phyloP scores from a whole-genome alignment of 2,797 vertebrate species.

The Acropternis orthonyx region DNA sequence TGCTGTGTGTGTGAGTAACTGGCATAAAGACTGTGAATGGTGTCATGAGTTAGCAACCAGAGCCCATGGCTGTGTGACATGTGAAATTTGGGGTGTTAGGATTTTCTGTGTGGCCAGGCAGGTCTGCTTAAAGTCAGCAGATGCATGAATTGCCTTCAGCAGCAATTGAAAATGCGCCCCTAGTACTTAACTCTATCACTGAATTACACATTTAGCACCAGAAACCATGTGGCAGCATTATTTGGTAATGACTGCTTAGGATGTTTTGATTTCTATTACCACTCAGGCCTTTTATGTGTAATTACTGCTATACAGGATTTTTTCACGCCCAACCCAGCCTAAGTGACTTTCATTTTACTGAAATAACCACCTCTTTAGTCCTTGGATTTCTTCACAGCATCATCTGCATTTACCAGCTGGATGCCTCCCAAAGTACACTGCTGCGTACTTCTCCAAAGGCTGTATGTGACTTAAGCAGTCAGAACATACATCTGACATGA shows the following conservation, averaged over 20 bases:
- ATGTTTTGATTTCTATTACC: conserved; percentile 27
- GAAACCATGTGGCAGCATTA: conserved; percentile 27
- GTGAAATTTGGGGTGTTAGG: not conserved
- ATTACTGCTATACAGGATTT: conserved; percentile 12
- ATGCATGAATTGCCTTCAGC: not conserved
- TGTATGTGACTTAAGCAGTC: not conserved
- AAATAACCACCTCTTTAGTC: conserved; percentile 32
- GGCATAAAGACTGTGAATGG: not conserved
- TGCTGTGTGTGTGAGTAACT: not conserved
- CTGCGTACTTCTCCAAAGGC: not conserved
- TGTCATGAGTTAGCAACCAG: not conserved
- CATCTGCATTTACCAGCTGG: conserved; percentile 13
- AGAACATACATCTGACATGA: not conserved
- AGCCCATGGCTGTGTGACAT: not conserved
- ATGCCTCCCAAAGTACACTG: not conserved
- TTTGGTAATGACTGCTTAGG: conserved; percentile 41
- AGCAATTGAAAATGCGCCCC: not conserved
- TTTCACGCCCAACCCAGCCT: not conserved
- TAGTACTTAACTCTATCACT: not conserved
- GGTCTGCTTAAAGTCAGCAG: not conserved
- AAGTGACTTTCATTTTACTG: conserved; percentile 28
- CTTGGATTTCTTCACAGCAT: not conserved
- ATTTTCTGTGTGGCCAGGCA: not conserved
- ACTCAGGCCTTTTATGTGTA: conserved; percentile 16
- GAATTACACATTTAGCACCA: conserved; percentile 3